phyloP scores from a whole-genome alignment of 2,888 invertebrate genomes.

The Acleris laterana region DNA sequence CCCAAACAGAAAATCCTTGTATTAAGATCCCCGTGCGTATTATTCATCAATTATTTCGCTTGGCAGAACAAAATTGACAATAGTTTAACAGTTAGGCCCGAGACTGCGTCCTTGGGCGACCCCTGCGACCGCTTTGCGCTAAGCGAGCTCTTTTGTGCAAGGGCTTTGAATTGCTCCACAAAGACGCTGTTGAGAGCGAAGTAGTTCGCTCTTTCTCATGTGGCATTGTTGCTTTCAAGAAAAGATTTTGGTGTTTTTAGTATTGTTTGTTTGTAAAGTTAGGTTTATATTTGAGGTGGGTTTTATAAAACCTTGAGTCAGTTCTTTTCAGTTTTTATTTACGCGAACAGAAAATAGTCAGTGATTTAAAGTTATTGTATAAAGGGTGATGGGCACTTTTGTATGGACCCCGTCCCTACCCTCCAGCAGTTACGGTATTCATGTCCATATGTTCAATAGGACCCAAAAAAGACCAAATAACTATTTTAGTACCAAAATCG shows the following conservation, averaged over 20 bases:
- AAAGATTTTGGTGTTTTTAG: neutral
- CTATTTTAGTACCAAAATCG: too few relatives aligned
- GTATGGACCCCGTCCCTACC: too few relatives aligned
- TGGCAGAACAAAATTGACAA: neutral
- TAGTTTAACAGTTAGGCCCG: constrained; percentile 37
- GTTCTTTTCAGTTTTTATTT: too few relatives aligned
- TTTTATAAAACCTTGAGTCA: neutral
- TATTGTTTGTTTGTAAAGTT: neutral
- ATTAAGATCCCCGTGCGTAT: neutral
- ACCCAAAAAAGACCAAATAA: too few relatives aligned
- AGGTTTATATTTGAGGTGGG: neutral
- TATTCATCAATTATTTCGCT: neutral
- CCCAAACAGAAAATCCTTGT: neutral
- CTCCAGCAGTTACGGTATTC: too few relatives aligned
- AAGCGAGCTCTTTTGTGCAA: constrained; percentile 44
- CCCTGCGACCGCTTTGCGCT: constrained; percentile 45
- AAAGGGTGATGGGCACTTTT: too few relatives aligned
- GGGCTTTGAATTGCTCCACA: constrained; percentile 40
- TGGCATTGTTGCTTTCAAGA: neutral
- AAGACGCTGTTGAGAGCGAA: constrained; percentile 38
- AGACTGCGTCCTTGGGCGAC: constrained; percentile 52
- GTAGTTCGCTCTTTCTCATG: constrained; percentile 9
- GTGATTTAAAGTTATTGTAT: too few relatives aligned
- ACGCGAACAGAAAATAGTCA: too few relatives aligned
- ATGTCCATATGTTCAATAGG: too few relatives aligned